Evolutionary conservation across 2,888 invertebrate genomes (phyloP), one percentile per base, ranked within the genome.

Genomic region (Chaetoderma sp.): DNA sequence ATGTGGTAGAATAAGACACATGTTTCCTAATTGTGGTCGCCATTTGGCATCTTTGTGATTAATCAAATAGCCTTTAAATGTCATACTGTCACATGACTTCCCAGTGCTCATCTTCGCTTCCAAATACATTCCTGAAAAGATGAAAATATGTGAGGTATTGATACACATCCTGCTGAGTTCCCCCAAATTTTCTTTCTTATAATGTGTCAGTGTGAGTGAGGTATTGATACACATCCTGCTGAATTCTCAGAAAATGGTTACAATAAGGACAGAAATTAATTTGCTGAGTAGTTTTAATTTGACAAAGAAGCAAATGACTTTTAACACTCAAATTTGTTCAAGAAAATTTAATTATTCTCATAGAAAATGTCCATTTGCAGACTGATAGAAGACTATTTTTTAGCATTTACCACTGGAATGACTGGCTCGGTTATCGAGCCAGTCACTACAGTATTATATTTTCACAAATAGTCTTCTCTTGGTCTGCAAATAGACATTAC

Each of bases 21-120:
- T 78, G 63, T 84, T 84, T 30, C 82, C 70, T n/a, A 84, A 67
- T 6, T 82, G 82, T n/a, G 84, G 83, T 63, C 74, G 78, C 83
- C 84, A 84, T 60, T 82, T 84, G 2, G 75, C 72, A 36, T 77
- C 77, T 30, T 75, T 68, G 52, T 67, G 66, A 58, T 76, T 72
- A 30, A 72, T 61, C 32, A 76, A 67, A 65, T 80, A 83, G 67
- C 76, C 71, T 33, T 75, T 69, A 69, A 72, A 79, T 1, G 80
- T 80, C 42, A 82, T 71, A 8, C 78, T 70, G 67, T 83, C 80
- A 27, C 78, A 71, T 27, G 74, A 72, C 42, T 79, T 78, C 8
- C 83, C 83, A 21, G 78, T 76, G 6, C 65, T 65, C 33, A 76
- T 73, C 65, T 84, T 83, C 70, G 71, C 67, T 56, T 83, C 83